A percentile compares a stretch with the other conserved stretches of the same genome.
These are phyloP conservation scores for Echiichthys vipera DNA, from an alignment of 2,797 vertebrate genomes.

Conservation along the genomic window DNA sequence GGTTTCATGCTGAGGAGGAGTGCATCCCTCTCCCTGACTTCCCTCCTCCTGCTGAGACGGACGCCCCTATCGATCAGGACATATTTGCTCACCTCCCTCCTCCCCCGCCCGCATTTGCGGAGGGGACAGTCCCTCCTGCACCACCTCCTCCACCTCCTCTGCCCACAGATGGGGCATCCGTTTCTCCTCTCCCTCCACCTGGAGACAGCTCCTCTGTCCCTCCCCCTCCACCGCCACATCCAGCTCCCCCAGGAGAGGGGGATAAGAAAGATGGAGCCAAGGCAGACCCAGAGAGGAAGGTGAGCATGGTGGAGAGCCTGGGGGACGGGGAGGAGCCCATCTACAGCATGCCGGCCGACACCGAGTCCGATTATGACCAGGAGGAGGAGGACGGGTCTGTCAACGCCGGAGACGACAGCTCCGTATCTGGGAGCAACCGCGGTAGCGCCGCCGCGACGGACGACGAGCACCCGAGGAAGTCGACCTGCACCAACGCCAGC, in stretches of 20 bases:
- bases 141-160: conserved; percentile 67
- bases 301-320: conserved; percentile 81
- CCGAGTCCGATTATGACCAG: conserved; percentile 93
- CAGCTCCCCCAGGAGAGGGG: conserved; percentile 42
- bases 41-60: conserved; percentile 80
- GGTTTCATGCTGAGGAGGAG: conserved; percentile 91
- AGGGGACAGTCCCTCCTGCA: conserved; percentile 76
- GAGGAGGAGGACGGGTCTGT: conserved; percentile 90
- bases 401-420: conserved; percentile 82
- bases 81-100: conserved; percentile 85
- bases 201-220: conserved; percentile 44
- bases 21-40: conserved; percentile 85
- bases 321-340: conserved; percentile 87
- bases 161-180: conserved; percentile 15
- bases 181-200: conserved; percentile 56
- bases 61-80: conserved; percentile 80
- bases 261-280: conserved; percentile 58
- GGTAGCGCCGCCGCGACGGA: conserved; percentile 82
- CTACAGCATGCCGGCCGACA: conserved; percentile 89
- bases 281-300: conserved; percentile 75
- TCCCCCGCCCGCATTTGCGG: conserved; percentile 84
- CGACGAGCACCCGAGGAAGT: conserved; percentile 87
- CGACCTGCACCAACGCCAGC: conserved; percentile 89
- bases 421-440: conserved; percentile 78
- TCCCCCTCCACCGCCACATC: conserved; percentile 57